Evolutionary conservation across 2,888 invertebrate species (phyloP).

Genomic region (Creontiades dilutus): DNA sequence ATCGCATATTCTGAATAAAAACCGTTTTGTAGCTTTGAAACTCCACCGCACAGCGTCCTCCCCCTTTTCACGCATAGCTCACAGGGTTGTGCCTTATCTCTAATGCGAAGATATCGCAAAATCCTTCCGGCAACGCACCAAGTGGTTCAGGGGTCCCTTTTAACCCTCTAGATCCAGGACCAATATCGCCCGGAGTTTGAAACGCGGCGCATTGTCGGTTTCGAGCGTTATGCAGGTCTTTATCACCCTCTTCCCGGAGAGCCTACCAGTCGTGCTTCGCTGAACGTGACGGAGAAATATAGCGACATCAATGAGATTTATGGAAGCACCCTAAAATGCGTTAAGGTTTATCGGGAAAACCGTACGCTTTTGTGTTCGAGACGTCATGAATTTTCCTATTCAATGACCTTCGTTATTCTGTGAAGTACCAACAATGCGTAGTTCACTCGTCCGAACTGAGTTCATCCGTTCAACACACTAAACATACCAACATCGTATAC

Average conservation of each 20-base stretch:
- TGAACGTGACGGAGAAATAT: neutral
- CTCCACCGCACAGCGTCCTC: neutral
- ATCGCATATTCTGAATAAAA: neutral
- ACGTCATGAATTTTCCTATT: too few species aligned
- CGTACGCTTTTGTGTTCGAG: too few species aligned
- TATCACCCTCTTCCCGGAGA: neutral
- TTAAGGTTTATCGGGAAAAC: neutral
- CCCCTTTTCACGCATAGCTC: constrained; percentile 8
- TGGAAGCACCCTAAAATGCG: neutral
- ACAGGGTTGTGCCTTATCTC: constrained; percentile 4
- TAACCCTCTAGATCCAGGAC: neutral
- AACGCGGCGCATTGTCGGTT: constrained; percentile 8
- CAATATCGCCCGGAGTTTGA: constrained; percentile 2
- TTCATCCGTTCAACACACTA: too few species aligned
- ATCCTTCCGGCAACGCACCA: neutral
- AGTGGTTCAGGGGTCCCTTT: neutral
- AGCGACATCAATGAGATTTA: neutral
- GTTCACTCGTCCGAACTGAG: too few species aligned
- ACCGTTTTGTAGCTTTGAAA: neutral
- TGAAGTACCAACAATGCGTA: too few species aligned
- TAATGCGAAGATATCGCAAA: constrained; percentile 9
- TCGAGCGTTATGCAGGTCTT: neutral
- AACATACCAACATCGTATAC: too few species aligned
- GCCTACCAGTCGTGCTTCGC: constrained; percentile 17
- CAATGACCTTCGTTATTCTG: too few species aligned